A percentile compares a stretch with the other conserved stretches of the same genome.
phyloP scores from a whole-genome alignment of 2,797 vertebrate genomes.

The Siniperca undulata region DNA sequence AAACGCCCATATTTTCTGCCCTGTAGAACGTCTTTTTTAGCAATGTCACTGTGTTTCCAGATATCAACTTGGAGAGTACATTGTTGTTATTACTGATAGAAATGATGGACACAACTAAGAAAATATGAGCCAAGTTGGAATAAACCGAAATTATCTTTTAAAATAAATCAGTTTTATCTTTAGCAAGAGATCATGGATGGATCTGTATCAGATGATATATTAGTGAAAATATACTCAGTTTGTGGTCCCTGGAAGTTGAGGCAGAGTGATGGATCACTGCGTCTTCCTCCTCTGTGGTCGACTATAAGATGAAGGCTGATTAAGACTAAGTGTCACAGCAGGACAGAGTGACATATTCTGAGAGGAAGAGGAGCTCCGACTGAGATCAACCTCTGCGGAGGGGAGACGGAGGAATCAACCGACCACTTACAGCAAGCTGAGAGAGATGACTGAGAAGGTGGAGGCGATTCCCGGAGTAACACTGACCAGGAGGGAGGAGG shows the following conservation, averaged over 20 bases:
- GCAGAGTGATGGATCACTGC: slow-evolving; percentile 20
- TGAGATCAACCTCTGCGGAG: not conserved
- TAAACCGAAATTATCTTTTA: not conserved
- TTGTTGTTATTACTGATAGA: not conserved
- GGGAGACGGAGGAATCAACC: not conserved
- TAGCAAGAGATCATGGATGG: not conserved
- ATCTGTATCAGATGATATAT: not conserved
- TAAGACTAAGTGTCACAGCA: slow-evolving; percentile 26
- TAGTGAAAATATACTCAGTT: not conserved
- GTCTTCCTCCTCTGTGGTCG: slow-evolving; percentile 1
- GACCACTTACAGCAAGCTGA: not conserved
- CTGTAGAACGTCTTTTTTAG: not conserved
- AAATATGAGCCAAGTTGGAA: not conserved
- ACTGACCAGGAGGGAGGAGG: slow-evolving; percentile 26
- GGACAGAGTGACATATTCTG: not conserved
- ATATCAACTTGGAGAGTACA: not conserved
- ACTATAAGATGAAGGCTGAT: slow-evolving; percentile 28
- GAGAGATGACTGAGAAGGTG: slow-evolving; percentile 8
- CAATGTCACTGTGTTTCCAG: not conserved
- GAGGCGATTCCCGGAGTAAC: slow-evolving; percentile 49
- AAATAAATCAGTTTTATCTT: not conserved
- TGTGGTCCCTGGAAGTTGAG: not conserved
- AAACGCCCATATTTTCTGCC: not conserved
- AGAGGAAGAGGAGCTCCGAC: slow-evolving; percentile 20
- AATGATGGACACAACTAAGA: no score